Evolutionary conservation across 2,888 invertebrate species (phyloP).

Genomic region (Volucella inflata): DNA sequence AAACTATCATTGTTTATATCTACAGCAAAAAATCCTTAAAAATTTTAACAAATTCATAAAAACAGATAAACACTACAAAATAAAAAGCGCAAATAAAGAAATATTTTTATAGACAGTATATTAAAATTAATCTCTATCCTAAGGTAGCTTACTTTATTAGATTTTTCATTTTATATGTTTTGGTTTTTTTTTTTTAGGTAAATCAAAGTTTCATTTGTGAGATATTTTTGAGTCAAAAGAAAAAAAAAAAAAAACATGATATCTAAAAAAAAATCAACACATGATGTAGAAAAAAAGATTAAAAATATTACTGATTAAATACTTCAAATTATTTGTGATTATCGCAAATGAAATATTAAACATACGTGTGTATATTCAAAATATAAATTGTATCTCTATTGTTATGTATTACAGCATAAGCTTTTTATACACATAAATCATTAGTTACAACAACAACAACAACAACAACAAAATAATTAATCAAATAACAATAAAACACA

Average conservation of each 20-base stretch:
- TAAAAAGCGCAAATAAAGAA: constrained; percentile 1
- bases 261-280: constrained; percentile 22
- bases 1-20: background rate
- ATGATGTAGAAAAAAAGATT: constrained; percentile 14
- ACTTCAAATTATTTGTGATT: constrained; percentile 60
- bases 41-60: background rate
- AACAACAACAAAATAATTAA: too few relatives aligned
- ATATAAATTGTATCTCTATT: constrained; percentile 28
- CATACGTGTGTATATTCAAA: constrained; percentile 18
- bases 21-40: background rate
- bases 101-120: constrained; percentile 39
- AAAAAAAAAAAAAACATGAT: too few relatives aligned
- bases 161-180: background rate
- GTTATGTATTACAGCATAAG: constrained; percentile 38
- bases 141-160: constrained; percentile 15
- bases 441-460: constrained; percentile 41
- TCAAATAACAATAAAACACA: background rate
- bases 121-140: background rate
- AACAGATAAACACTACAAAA: background rate
- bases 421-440: constrained; percentile 52
- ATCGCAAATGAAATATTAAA: constrained; percentile 42
- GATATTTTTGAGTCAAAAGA: constrained; percentile 9
- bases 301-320: constrained; percentile 40
- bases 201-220: constrained; percentile 47
- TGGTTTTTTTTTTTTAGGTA: constrained; percentile 10